phyloP scores from a whole-genome alignment of 37 sponge, comb jelly and placozoan genomes.

The Oscarella lobularis region DNA sequence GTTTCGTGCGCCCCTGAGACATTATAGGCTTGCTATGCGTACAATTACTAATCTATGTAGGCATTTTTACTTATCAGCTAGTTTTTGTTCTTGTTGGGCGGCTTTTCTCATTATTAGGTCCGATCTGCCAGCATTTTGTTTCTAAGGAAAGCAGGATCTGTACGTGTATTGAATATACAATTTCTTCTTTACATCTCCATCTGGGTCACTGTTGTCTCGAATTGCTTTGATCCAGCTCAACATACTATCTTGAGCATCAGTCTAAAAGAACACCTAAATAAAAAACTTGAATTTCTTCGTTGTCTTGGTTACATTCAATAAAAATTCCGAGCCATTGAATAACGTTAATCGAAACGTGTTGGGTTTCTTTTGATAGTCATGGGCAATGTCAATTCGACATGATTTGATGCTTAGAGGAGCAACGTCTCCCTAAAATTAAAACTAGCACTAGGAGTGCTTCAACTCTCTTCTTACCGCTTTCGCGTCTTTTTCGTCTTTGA shows the following conservation, averaged over 20 bases:
- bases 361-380: neutral
- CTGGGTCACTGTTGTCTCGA: neutral
- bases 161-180: neutral
- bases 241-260: neutral
- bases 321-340: neutral
- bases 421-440: neutral
- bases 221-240: neutral
- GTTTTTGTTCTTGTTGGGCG: neutral
- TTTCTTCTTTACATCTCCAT: neutral
- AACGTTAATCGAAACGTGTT: neutral
- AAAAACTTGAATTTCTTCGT: too few species aligned
- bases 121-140: neutral
- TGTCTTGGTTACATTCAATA: too few species aligned
- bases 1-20: too few species aligned
- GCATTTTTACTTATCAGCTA: neutral
- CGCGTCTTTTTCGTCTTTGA: neutral
- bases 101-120: neutral
- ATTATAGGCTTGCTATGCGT: too few species aligned
- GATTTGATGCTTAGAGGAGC: neutral
- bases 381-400: neutral
- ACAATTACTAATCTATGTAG: too few species aligned
- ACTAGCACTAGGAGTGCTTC: neutral
- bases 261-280: neutral
- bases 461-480: neutral
- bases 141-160: too few species aligned